Conservation (phyloP, 2,113 vertebrate species). For the Rhynchopsitta pachyrhyncha region DNA sequence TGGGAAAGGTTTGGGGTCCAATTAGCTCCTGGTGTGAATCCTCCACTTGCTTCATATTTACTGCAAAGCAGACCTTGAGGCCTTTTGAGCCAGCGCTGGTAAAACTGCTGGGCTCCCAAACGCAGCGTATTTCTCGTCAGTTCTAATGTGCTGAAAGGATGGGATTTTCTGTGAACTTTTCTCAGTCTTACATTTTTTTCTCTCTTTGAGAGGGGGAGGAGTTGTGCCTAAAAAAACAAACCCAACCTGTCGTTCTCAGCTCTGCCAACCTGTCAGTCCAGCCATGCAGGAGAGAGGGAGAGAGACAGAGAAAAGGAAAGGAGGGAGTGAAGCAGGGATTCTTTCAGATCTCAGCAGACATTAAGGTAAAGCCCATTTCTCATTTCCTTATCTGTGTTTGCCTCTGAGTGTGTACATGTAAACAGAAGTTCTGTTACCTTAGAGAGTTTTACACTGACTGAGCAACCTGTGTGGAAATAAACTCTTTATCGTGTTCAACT, state of each 20-base stretch:
- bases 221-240: constrained; percentile 71
- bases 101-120: not conserved
- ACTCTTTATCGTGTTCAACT: not conserved
- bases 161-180: constrained; percentile 55
- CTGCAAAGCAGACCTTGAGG: not conserved
- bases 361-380: constrained; percentile 53
- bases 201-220: constrained; percentile 61
- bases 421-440: constrained; percentile 20
- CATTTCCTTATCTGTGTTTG: not conserved
- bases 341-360: constrained; percentile 5
- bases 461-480: not conserved
- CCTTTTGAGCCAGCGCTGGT: not conserved
- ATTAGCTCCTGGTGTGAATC: not conserved
- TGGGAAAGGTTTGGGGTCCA: not conserved
- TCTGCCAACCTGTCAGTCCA: constrained; percentile 70
- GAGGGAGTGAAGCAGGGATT: constrained; percentile 39
- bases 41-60: not conserved
- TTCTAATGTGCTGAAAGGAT: constrained; percentile 18
- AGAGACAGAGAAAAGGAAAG: constrained; percentile 36
- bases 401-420: not conserved
- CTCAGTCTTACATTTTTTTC: not conserved
- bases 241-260: constrained; percentile 66
- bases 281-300: constrained; percentile 56
- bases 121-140: not conserved
- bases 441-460: not conserved